A percentile compares a stretch with the other conserved stretches of the same genome.
phyloP scores from a whole-genome alignment of 2,888 invertebrate genomes.

The Clivina fossor region DNA sequence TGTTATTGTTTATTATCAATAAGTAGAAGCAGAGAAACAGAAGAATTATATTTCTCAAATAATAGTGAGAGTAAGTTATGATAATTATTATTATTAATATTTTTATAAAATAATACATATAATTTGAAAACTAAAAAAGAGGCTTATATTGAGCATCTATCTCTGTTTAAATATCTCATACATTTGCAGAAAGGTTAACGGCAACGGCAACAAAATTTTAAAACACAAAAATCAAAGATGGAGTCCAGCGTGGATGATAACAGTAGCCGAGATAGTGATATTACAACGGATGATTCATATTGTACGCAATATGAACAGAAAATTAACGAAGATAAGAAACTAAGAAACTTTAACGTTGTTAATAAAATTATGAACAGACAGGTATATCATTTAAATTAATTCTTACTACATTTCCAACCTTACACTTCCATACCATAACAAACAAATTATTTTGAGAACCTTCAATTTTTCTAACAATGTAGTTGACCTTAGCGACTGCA shows the following conservation, averaged over 20 bases:
- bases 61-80: background rate
- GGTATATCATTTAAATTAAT: conserved; percentile 37
- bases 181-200: conserved; percentile 19
- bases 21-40: too few species aligned
- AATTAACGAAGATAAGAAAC: conserved; percentile 11
- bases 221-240: conserved; percentile 30
- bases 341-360: conserved; percentile 38
- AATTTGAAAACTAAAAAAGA: background rate
- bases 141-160: background rate
- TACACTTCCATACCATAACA: conserved; percentile 38
- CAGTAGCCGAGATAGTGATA: conserved; percentile 13
- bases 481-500: too few species aligned
- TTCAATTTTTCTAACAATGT: too few species aligned
- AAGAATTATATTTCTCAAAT: too few species aligned
- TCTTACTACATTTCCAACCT: conserved; percentile 44
- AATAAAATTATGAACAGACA: conserved; percentile 43
- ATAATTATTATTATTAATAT: background rate
- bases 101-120: background rate
- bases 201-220: conserved; percentile 16
- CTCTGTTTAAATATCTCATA: background rate
- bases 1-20: too few species aligned
- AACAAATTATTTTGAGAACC: conserved; percentile 27
- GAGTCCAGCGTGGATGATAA: conserved; percentile 21
- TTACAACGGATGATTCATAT: conserved; percentile 19
- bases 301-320: conserved; percentile 29